phyloP scores from a whole-genome alignment of 2,888 invertebrate species.

The Tachina grossa region DNA sequence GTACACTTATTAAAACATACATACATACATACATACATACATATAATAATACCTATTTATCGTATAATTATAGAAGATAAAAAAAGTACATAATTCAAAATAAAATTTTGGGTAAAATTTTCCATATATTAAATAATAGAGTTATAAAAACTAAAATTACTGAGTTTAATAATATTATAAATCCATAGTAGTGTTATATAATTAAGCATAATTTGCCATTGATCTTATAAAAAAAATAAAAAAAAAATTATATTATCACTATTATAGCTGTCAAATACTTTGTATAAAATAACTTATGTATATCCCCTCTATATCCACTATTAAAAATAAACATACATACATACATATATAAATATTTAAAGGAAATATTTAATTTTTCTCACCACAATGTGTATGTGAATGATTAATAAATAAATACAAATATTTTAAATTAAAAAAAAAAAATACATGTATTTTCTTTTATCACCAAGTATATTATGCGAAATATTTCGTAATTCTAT shows the following conservation, averaged over 20 bases:
- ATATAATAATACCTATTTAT: no score
- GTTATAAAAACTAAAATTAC: slow-evolving; percentile 28
- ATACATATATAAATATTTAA: slow-evolving; percentile 31
- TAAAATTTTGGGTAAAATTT: slow-evolving; percentile 28
- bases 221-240: slow-evolving; percentile 21
- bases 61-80: not conserved
- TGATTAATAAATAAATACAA: slow-evolving; percentile 39
- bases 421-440: slow-evolving; percentile 45
- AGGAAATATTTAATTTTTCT: slow-evolving; percentile 49
- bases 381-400: slow-evolving; percentile 59
- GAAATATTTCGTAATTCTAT: no score
- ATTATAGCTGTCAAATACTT: slow-evolving; percentile 44
- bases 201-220: slow-evolving; percentile 35
- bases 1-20: not conserved
- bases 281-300: slow-evolving; percentile 55
- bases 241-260: slow-evolving; percentile 32
- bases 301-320: slow-evolving; percentile 34
- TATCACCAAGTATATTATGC: no score
- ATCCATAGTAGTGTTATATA: slow-evolving; percentile 35
- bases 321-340: slow-evolving; percentile 43
- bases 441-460: not conserved
- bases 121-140: not conserved
- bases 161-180: slow-evolving; percentile 45
- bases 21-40: slow-evolving; percentile 1
- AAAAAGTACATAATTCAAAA: slow-evolving; percentile 3